These are phyloP conservation scores for Habrosyne pyritoides DNA, from an alignment of 2,888 invertebrate species.

Conservation along the genomic window DNA sequence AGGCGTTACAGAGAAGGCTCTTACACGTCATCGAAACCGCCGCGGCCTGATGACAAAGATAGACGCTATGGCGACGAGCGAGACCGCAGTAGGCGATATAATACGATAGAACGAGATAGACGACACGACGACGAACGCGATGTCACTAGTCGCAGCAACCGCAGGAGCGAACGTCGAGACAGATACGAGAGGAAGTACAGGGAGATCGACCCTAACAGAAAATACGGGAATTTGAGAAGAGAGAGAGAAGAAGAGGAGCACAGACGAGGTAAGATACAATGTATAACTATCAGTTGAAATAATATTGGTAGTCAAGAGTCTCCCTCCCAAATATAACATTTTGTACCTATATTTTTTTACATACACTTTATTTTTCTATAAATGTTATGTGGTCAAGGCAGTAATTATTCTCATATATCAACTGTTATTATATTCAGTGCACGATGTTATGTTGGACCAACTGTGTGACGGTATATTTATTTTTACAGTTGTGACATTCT, in stretches of 20 bases:
- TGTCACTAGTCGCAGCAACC: conserved; percentile 35
- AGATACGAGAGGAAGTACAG: conserved; percentile 60
- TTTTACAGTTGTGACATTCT: conserved; percentile 78
- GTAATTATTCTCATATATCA: not conserved
- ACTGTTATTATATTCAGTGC: conserved; percentile 1
- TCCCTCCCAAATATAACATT: too few species aligned
- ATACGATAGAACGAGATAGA: conserved; percentile 62
- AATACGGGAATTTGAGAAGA: conserved; percentile 57
- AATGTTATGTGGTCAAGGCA: too few species aligned
- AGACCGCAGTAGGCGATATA: conserved; percentile 53
- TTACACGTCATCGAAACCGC: conserved; percentile 71
- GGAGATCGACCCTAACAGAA: conserved; percentile 68
- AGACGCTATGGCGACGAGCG: conserved; percentile 59
- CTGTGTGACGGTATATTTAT: conserved; percentile 51
- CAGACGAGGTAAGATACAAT: conserved; percentile 47
- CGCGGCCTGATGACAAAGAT: conserved; percentile 67
- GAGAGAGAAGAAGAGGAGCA: conserved; percentile 61
- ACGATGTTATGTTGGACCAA: conserved; percentile 24
- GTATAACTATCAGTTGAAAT: not conserved
- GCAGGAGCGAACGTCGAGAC: conserved; percentile 33
- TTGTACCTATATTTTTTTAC: too few species aligned
- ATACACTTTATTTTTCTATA: too few species aligned
- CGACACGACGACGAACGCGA: conserved; percentile 54
- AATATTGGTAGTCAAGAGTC: not conserved
- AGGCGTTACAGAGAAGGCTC: conserved; percentile 81